phyloP scores from a whole-genome alignment of 2,797 vertebrate species.

The Cossypha niveicapilla region DNA sequence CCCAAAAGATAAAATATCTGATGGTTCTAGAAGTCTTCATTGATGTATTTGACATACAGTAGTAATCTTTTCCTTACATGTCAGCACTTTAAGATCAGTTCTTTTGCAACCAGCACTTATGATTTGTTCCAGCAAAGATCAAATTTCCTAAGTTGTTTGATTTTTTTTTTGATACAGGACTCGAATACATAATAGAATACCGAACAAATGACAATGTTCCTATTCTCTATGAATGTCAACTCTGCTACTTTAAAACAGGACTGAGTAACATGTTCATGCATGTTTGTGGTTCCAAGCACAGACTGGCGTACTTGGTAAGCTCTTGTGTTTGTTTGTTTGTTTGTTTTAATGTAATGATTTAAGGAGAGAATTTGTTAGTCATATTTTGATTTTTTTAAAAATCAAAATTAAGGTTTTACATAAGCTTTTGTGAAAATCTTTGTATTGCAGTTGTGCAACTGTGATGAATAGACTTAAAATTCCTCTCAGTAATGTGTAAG shows the following conservation, averaged over 20 bases:
- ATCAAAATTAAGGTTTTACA: background rate
- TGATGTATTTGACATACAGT: background rate
- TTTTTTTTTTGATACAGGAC: background rate
- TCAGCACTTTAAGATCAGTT: accelerated
- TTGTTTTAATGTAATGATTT: background rate
- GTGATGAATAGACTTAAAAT: background rate
- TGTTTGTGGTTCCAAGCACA: constrained; percentile 65
- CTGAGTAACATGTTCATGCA: constrained; percentile 69
- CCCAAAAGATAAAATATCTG: background rate
- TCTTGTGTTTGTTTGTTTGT: background rate
- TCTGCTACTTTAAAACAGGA: constrained; percentile 48
- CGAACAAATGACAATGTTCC: background rate
- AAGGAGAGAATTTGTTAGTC: background rate
- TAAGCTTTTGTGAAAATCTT: background rate
- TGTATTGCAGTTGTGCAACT: background rate
- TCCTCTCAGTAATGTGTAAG: background rate
- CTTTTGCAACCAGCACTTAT: background rate
- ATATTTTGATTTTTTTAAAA: background rate
- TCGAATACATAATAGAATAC: constrained; percentile 64
- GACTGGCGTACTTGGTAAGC: constrained; percentile 64
- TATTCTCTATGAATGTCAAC: constrained; percentile 57
- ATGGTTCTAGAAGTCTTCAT: background rate
- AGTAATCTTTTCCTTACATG: background rate
- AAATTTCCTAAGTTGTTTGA: background rate
- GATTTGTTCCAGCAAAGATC: background rate